Conservation (phyloP, 2,797 vertebrate species). For the Pitangus sulphuratus region DNA sequence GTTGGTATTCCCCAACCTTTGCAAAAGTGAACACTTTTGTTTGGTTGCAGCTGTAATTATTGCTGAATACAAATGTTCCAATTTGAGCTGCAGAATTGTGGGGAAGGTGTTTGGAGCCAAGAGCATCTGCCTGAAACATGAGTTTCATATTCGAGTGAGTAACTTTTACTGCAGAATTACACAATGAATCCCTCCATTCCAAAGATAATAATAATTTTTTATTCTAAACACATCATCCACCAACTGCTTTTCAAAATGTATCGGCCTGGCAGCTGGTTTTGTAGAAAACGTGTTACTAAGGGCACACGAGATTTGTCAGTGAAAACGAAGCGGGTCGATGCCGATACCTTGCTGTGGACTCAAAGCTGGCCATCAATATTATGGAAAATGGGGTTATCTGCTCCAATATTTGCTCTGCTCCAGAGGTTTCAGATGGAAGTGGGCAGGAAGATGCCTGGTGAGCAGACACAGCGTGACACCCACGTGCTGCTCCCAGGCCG, state of each 20-base stretch:
- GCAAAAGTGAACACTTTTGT: conserved; percentile 36
- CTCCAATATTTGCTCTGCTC: background rate
- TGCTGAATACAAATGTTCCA: conserved; percentile 40
- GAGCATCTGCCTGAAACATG: conserved; percentile 62
- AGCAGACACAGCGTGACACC: background rate
- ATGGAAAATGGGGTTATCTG: background rate
- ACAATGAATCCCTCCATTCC: conserved; percentile 23
- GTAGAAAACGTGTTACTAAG: background rate
- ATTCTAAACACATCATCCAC: conserved; percentile 46
- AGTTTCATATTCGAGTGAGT: conserved; percentile 41
- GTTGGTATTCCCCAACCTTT: conserved; percentile 13
- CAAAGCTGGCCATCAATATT: background rate
- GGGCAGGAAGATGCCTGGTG: background rate
- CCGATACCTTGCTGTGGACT: background rate
- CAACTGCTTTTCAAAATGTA: conserved; percentile 55
- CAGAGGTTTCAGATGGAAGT: background rate
- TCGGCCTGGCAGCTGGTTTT: conserved; percentile 7
- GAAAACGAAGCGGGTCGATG: background rate
- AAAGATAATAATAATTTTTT: conserved; percentile 36
- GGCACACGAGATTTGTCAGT: background rate
- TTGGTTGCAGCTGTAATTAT: conserved; percentile 61
- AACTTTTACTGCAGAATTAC: conserved; percentile 63
- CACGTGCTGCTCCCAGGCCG: background rate
- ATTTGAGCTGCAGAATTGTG: conserved; percentile 48
- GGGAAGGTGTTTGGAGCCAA: conserved; percentile 58